Evolutionary conservation across 2,113 vertebrate genomes (phyloP), one percentile per base, ranked within the genome.

Genomic region (Bostrychus sinensis): DNA sequence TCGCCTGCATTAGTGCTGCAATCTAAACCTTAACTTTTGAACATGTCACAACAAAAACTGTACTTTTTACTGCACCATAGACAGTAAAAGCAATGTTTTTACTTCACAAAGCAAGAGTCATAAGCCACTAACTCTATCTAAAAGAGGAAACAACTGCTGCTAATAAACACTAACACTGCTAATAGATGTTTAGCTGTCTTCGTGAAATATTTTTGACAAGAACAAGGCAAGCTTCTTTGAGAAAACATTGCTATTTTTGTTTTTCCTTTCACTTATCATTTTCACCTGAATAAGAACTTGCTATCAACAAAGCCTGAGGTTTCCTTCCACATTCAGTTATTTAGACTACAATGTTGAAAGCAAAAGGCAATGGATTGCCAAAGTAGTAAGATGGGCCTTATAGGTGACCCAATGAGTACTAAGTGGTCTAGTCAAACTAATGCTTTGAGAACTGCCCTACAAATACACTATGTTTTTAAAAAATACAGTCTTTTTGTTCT

Each of bases 221-320:
- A 50, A 50, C 46, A 26, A 50, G 46, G 23, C 46, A 26, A 5
- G 13, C 46, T 16, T 50, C 23, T 26, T 25, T 26, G 46, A 50
- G 46, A 50, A 46, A 50, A 50, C 46, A 50, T 2, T 4, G 46
- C 23, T 25, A 26, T 50, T 50, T 28, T 51, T 51, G 23, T 28
- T 51, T 28, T 51, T 16, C 5, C 45, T 48, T 48, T 26, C 45
- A 48, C 45, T 48, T 25, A 20, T 48, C 48, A 28, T 51, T 51
- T 51, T 28, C 25, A 28, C 23, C 16, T n/a, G 23, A 28, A 6
- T 51, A 28, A 17, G 26, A 51, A 26, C 23, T 26, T 7, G 12
- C 12, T 14, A 46, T 16, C 25, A 46, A 46, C 10, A 28, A 12
- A 23, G 42, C 13, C 45, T 14, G 23, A 11, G 7, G 46, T 16